Evolutionary conservation across 2,888 invertebrate species (phyloP), one percentile per base, ranked within the genome.

Genomic region (Platypus cylindrus): DNA sequence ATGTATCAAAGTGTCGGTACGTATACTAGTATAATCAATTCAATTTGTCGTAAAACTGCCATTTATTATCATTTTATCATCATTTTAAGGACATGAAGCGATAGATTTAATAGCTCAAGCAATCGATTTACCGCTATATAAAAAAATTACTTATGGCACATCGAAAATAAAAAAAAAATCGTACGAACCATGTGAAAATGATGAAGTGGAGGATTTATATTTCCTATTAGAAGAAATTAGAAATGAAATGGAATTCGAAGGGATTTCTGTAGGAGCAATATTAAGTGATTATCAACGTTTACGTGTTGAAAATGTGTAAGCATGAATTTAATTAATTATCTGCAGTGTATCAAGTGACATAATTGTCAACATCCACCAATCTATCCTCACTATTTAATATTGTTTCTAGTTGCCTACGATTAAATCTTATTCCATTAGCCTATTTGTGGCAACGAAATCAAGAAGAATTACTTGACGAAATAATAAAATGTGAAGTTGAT

Each of bases 381-480:
- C 14, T 28, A 11, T 7, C 9, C 22, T 14, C 9, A 29, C 30
- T 29, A n/a, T 13, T 17, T 7, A 32, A 5, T 36, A 11, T 28
- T 25, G 14, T 30, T 46, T 47, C 42, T 63, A 93, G 87, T 38
- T 98, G 98, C 67, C 71, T 71, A 52, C 75, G 98, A 52, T 73
- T 99, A 54, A 84, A 82, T 53, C 70, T 99, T 52, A 73, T 82
- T 47, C 79, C 90, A 33, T 66, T 98, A 50, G 84, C 93, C 22
- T 98, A 91, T 66, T 68, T 99, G 47, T 99, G 98, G 98, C 78
- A 87, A 61, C 70, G 91, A 57, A 85, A 97, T 63, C 98, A 99
- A 68, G 75, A 77, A 54, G 87, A 91, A 62, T 67, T 99, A 44
- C 66, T 98, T 38, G 78, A 86, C 59, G 95, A 97, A 71, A 99